Evolutionary conservation across 2,888 invertebrate genomes (phyloP), one percentile per base, ranked within the genome.

Genomic region (Diadromus collaris): DNA sequence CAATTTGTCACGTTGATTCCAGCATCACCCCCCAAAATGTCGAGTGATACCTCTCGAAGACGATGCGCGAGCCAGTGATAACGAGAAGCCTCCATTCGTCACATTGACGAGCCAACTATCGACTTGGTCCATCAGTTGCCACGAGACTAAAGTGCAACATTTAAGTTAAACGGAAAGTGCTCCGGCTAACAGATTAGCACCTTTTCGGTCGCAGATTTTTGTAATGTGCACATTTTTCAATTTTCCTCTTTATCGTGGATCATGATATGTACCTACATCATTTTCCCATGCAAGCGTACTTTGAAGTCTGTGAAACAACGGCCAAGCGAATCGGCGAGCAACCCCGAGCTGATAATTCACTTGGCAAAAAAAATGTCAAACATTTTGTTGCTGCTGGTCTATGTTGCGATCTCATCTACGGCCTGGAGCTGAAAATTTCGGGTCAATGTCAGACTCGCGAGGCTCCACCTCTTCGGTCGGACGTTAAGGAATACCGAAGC

Each of bases 1-100:
- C 71, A 76, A 76, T 76, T 79, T 72, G 76, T 58, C 72, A 51
- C 79, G 76, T 76, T 76, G 67, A 79, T 74, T 79, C 38, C 5
- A 6, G 13, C 16, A 13, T 69, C 73, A 32, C 51, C 21, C 34
- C 60, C 54, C 64, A 27, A 69, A 67, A 76, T 64, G 46, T 73
- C 79, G 34, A 69, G 41, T 51, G 69, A 65, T 54, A 79, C 38
- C 19, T 56, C 65, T 63, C 65, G 21, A 67, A 60, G 38, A 56
- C 61, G 27, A 73, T 46, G 58, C 13, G 21, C 32, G 16, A n/a
- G 38, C 46, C 41, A 16, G 71, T 9, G 51, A 51, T 48, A 44
- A 44, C 34, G 44, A 72, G 54, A 10, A 46, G 58, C 46, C 24
- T 58, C 21, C 44, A 44, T 44, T 64, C 41, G 21, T 16, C 51